Conservation (phyloP, 2,797 vertebrate species). For the Liasis olivaceus region DNA sequence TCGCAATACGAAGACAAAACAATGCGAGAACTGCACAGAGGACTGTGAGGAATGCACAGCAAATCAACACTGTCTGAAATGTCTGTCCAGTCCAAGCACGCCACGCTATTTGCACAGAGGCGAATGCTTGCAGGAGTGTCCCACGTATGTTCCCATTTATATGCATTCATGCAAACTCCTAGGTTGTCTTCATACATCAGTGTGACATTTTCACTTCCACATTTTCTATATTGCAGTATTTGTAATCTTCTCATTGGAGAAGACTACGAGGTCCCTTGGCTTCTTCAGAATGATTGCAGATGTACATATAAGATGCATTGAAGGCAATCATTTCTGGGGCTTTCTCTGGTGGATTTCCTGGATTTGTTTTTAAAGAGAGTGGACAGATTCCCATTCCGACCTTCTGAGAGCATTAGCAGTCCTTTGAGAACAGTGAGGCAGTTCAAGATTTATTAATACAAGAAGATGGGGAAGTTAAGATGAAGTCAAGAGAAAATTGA, state of each 20-base stretch:
- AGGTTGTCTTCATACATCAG: neutral
- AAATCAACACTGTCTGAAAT: constrained; percentile 75
- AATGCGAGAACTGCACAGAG: constrained; percentile 77
- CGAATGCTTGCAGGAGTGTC: constrained; percentile 80
- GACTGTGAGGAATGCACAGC: constrained; percentile 75
- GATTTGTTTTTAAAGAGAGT: neutral
- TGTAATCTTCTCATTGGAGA: neutral
- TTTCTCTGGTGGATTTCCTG: neutral
- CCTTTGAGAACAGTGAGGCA: neutral
- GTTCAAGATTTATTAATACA: neutral
- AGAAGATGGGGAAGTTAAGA: neutral
- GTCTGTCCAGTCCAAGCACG: constrained; percentile 56
- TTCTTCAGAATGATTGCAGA: neutral
- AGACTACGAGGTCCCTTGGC: neutral
- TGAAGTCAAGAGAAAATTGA: neutral
- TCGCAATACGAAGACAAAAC: constrained; percentile 69
- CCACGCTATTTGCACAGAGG: constrained; percentile 80
- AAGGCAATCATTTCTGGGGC: neutral
- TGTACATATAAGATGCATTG: neutral
- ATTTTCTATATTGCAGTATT: neutral
- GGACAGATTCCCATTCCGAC: neutral
- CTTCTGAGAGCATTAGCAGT: neutral
- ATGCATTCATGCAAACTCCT: neutral
- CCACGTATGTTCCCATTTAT: constrained; percentile 71
- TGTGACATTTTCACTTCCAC: neutral